These are phyloP conservation scores for Alloscopus bannaensis DNA, from an alignment of 2,888 invertebrate genomes.

Conservation along the genomic window DNA sequence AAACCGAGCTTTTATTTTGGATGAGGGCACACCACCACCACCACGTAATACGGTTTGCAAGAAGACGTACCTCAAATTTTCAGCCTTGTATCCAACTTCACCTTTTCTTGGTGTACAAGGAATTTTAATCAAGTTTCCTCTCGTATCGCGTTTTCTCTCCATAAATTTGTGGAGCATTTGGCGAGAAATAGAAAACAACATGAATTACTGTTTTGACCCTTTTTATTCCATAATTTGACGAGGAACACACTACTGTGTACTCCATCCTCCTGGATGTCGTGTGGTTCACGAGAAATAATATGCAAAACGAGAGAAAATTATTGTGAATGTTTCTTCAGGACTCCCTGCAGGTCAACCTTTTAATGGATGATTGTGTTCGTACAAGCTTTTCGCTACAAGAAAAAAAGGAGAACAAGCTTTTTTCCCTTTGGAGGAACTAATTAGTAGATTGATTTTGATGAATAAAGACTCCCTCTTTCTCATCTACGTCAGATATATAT, in stretches of 20 bases:
- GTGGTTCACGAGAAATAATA: conserved; percentile 14
- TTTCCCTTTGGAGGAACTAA: conserved; percentile 54
- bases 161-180: conserved; percentile 26
- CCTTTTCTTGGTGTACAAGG: conserved; percentile 42
- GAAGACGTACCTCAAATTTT: too few species aligned
- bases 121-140: conserved; percentile 56
- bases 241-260: not conserved
- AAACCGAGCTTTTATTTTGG: conserved; percentile 42
- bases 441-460: conserved; percentile 63
- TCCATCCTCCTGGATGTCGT: not conserved
- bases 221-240: not conserved
- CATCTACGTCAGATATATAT: too few species aligned
- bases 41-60: too few species aligned
- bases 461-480: too few species aligned
- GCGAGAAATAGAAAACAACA: not conserved
- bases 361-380: conserved; percentile 56
- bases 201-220: conserved; percentile 19
- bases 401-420: conserved; percentile 37
- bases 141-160: too few species aligned
- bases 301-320: too few species aligned
- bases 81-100: conserved; percentile 44
- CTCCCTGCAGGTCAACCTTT: conserved; percentile 56
- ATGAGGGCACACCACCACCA: too few species aligned
- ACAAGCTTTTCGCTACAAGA: conserved; percentile 36
- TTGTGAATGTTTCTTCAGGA: too few species aligned